Evolutionary conservation across 2,113 vertebrate genomes (phyloP).

Genomic region (Galeopterus variegatus): DNA sequence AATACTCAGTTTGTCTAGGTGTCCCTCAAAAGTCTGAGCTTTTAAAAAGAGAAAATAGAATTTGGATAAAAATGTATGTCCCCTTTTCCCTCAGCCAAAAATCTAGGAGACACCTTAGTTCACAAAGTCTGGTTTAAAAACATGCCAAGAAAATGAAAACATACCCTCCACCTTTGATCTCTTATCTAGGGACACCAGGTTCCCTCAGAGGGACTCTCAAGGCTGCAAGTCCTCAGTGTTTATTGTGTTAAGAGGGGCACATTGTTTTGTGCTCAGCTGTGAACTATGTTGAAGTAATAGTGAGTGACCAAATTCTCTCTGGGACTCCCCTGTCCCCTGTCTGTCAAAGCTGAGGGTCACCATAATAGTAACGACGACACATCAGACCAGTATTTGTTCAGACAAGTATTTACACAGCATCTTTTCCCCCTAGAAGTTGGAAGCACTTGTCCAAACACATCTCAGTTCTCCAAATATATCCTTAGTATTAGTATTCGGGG

Average conservation of each 20-base stretch:
- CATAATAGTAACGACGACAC: slow-evolving; percentile 22
- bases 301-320: not conserved
- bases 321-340: not conserved
- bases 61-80: not conserved
- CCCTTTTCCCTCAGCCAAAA: slow-evolving; percentile 2
- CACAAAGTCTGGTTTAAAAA: slow-evolving; percentile 64
- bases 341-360: slow-evolving; percentile 21
- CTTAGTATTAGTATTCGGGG: not conserved
- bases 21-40: not conserved
- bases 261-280: slow-evolving; percentile 69
- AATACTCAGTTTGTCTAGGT: not conserved
- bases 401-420: not conserved
- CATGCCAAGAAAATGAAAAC: slow-evolving; percentile 74
- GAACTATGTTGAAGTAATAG: not conserved
- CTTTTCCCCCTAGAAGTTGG: slow-evolving; percentile 3
- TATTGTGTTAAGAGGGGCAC: slow-evolving; percentile 74
- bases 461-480: not conserved
- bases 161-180: slow-evolving; percentile 75
- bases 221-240: slow-evolving; percentile 56
- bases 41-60: slow-evolving; percentile 26
- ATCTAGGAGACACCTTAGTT: slow-evolving; percentile 27
- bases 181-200: slow-evolving; percentile 81
- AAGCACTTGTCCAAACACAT: not conserved
- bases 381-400: not conserved
- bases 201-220: slow-evolving; percentile 66